Evolutionary conservation across 2,888 invertebrate genomes (phyloP).

Genomic region (Brachylomia viminalis): DNA sequence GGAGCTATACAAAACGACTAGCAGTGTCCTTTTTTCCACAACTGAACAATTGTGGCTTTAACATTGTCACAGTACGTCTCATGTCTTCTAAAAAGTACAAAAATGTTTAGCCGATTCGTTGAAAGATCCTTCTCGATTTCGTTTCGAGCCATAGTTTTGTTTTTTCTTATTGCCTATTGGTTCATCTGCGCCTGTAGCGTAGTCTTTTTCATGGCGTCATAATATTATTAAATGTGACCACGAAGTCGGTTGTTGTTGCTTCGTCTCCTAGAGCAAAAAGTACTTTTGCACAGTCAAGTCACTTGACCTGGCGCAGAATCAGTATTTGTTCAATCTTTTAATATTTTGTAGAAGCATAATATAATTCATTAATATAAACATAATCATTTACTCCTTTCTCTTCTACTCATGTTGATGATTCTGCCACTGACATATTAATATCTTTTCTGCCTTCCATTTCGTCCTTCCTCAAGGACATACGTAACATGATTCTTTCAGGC

Average conservation of each 20-base stretch:
- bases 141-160: not conserved
- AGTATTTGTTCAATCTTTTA: not conserved
- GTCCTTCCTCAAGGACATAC: constrained; percentile 1
- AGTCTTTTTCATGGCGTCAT: constrained; percentile 5
- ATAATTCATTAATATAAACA: constrained; percentile 7
- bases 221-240: not conserved
- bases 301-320: not conserved
- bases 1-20: not conserved
- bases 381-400: not conserved
- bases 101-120: not conserved
- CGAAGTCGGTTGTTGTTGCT: not conserved
- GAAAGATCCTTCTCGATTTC: not conserved
- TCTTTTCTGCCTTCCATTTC: constrained; percentile 10
- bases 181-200: not conserved
- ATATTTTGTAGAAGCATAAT: not conserved
- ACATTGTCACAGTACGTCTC: not conserved
- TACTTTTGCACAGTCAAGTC: not conserved
- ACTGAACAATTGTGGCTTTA: not conserved
- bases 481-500: not conserved
- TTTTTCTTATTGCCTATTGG: not conserved
- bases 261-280: not conserved
- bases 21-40: not conserved
- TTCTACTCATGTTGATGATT: constrained; percentile 19
- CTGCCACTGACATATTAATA: not conserved
- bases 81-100: constrained; percentile 11